phyloP scores from a whole-genome alignment of 2,797 vertebrate species.

The Chaunax sp. region DNA sequence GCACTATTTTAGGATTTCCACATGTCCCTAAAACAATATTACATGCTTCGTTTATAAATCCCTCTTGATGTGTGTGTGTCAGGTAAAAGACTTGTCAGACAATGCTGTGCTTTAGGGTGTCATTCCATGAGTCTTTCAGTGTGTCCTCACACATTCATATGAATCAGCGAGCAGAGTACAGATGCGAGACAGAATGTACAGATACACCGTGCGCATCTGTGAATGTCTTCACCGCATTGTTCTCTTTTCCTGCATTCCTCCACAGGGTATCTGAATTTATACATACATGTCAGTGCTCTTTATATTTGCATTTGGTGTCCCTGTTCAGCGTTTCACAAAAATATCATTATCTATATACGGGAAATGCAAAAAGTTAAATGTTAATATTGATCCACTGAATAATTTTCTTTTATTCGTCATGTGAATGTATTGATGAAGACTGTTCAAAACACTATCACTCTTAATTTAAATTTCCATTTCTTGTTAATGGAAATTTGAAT shows the following conservation, averaged over 20 bases:
- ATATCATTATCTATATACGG: neutral
- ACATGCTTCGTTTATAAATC: neutral
- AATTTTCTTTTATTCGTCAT: slow-evolving; percentile 17
- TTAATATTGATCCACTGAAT: slow-evolving; percentile 1
- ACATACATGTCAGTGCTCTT: slow-evolving; percentile 31
- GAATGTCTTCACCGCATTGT: slow-evolving; percentile 67
- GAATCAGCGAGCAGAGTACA: slow-evolving; percentile 68
- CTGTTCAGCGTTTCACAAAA: neutral
- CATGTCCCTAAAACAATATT: slow-evolving; percentile 8
- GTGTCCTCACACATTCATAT: slow-evolving; percentile 58
- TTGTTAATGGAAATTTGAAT: slow-evolving; percentile 8
- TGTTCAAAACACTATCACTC: neutral
- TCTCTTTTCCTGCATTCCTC: slow-evolving; percentile 74
- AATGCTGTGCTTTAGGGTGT: slow-evolving; percentile 36
- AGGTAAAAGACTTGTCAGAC: slow-evolving; percentile 20
- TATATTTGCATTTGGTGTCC: slow-evolving; percentile 21
- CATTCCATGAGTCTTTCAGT: slow-evolving; percentile 8
- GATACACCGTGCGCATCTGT: slow-evolving; percentile 62
- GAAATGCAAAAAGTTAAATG: neutral
- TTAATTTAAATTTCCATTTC: slow-evolving; percentile 5
- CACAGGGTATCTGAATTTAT: slow-evolving; percentile 55
- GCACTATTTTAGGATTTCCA: slow-evolving; percentile 1
- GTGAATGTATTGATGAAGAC: neutral
- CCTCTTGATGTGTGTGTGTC: neutral
- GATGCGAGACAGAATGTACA: slow-evolving; percentile 71